phyloP scores from a whole-genome alignment of 2,888 invertebrate genomes.

The Galerucella pusilla region DNA sequence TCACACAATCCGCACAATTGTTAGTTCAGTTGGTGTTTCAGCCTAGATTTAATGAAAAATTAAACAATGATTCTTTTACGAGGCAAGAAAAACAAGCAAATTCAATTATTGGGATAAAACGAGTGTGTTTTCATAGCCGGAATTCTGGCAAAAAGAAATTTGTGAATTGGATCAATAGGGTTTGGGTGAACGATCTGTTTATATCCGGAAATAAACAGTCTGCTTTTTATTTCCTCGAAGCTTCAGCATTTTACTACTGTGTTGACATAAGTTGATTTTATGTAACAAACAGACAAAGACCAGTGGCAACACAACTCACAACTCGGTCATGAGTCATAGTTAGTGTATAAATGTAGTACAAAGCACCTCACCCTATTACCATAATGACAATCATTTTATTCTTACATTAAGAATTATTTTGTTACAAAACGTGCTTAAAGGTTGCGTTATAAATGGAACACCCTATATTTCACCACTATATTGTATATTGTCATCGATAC shows the following conservation, averaged over 20 bases:
- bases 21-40: conserved; percentile 9
- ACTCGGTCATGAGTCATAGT: too few species aligned
- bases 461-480: too few species aligned
- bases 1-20: conserved; percentile 3
- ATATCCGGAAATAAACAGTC: conserved; percentile 2
- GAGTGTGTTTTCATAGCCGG: background rate
- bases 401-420: too few species aligned
- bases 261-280: background rate
- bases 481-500: too few species aligned
- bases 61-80: conserved; percentile 11
- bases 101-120: background rate
- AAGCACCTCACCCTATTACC: too few species aligned
- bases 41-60: conserved; percentile 18
- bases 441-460: too few species aligned
- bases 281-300: background rate
- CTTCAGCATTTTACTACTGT: background rate
- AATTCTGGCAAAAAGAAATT: conserved; percentile 5
- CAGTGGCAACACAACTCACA: background rate
- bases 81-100: conserved; percentile 13
- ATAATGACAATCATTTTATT: too few species aligned
- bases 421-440: too few species aligned
- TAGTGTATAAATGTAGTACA: too few species aligned
- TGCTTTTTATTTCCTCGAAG: background rate
- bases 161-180: background rate
- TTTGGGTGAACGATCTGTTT: conserved; percentile 16